These are phyloP conservation scores for Alethe diademata DNA, from an alignment of 2,113 vertebrate genomes.

Conservation along the genomic window DNA sequence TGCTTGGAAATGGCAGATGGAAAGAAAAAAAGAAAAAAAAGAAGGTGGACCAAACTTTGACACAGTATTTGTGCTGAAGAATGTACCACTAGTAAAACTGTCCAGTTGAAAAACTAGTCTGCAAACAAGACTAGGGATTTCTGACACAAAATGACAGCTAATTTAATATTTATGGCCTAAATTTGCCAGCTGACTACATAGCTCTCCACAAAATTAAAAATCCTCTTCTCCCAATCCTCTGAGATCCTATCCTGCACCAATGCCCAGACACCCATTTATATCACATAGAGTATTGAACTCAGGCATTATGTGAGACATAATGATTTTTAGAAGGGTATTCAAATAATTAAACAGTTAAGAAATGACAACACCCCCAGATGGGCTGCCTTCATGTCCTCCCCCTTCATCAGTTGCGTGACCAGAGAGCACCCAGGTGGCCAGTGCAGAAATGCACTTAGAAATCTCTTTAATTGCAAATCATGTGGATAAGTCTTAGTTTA, in stretches of 20 bases:
- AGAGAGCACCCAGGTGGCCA: constrained; percentile 38
- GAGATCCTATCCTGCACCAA: neutral
- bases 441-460: constrained; percentile 9
- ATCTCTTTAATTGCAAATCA: constrained; percentile 32
- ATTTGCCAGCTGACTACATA: constrained; percentile 53
- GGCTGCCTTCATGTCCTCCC: neutral
- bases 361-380: neutral
- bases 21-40: neutral
- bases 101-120: constrained; percentile 27
- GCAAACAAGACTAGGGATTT: neutral
- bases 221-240: neutral
- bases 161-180: constrained; percentile 55
- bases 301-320: neutral
- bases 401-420: neutral
- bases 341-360: neutral
- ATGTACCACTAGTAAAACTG: neutral
- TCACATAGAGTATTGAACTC: neutral
- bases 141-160: neutral
- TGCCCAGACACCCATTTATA: neutral
- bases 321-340: neutral
- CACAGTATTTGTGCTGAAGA: neutral
- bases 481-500: constrained; percentile 50
- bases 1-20: neutral
- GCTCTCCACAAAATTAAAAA: constrained; percentile 35
- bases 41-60: neutral